phyloP scores from a whole-genome alignment of 2,888 invertebrate genomes.

The Lepidocyrtinus sp. region DNA sequence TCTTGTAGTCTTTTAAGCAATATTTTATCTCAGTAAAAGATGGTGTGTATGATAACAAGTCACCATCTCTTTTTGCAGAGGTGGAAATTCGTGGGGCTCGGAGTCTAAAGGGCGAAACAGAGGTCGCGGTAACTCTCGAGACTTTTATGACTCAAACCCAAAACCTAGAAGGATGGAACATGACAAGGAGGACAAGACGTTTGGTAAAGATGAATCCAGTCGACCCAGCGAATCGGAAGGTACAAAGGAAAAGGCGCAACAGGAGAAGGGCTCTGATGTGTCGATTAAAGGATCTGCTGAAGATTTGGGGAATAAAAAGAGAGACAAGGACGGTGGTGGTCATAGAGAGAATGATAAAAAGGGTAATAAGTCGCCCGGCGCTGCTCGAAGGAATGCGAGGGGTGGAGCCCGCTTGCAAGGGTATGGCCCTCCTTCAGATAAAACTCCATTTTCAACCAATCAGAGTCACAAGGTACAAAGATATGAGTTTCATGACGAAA shows the following conservation, averaged over 20 bases:
- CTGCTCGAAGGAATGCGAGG: slow-evolving; percentile 70
- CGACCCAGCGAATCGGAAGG: slow-evolving; percentile 36
- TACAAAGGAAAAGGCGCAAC: slow-evolving; percentile 24
- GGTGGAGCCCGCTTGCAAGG: slow-evolving; percentile 79
- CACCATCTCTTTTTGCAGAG: slow-evolving; percentile 9
- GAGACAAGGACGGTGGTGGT: slow-evolving; percentile 22
- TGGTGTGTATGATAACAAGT: too few relatives aligned
- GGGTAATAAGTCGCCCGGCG: slow-evolving; percentile 60
- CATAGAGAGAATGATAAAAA: slow-evolving; percentile 32
- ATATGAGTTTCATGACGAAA: neutral
- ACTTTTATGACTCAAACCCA: slow-evolving; percentile 42
- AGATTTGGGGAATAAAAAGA: slow-evolving; percentile 43
- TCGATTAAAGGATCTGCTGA: slow-evolving; percentile 45
- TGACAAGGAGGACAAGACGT: slow-evolving; percentile 27
- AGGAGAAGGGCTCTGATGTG: slow-evolving; percentile 39
- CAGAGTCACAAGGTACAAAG: slow-evolving; percentile 36
- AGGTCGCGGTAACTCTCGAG: slow-evolving; percentile 27
- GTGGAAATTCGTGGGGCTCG: slow-evolving; percentile 46
- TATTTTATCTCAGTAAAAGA: too few relatives aligned
- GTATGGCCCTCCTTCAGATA: slow-evolving; percentile 86
- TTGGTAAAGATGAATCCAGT: slow-evolving; percentile 19
- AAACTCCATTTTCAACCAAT: slow-evolving; percentile 79
- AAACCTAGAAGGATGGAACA: slow-evolving; percentile 33
- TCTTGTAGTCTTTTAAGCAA: neutral
- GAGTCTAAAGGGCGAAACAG: slow-evolving; percentile 17